phyloP scores from a whole-genome alignment of 2,797 vertebrate genomes.

The Syndactyla subalaris region DNA sequence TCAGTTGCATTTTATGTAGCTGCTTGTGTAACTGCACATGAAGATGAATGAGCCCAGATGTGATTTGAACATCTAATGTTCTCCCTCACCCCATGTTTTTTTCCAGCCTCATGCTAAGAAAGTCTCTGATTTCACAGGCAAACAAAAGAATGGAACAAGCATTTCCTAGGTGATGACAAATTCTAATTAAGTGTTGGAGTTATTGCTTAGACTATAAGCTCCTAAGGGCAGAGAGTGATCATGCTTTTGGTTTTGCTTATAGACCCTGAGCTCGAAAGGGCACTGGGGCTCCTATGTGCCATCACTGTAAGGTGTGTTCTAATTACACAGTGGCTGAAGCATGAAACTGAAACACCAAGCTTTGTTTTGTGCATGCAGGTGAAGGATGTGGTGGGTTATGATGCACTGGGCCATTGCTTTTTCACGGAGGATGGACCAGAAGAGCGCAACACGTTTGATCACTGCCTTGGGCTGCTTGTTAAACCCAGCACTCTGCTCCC shows the following conservation, averaged over 20 bases:
- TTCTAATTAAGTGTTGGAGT: background rate
- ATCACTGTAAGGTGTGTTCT: background rate
- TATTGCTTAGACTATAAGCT: background rate
- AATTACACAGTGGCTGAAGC: background rate
- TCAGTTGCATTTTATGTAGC: conserved; percentile 34
- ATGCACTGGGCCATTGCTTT: conserved; percentile 92
- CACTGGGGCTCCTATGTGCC: background rate
- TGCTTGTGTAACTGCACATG: conserved; percentile 5
- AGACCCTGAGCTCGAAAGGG: background rate
- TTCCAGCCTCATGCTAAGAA: background rate
- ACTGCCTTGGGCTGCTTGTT: conserved; percentile 92
- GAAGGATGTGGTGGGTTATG: conserved; percentile 92
- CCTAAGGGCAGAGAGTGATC: background rate
- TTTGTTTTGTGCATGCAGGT: conserved; percentile 75
- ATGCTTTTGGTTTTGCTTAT: background rate
- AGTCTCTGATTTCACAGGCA: background rate
- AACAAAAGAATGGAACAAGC: background rate
- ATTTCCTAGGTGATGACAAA: conserved; percentile 29
- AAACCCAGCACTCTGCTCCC: conserved; percentile 91
- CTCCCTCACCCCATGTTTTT: background rate
- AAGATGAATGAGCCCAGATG: conserved; percentile 59
- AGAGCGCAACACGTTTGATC: conserved; percentile 95
- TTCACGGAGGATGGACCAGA: conserved; percentile 96
- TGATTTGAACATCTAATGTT: background rate
- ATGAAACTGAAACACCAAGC: background rate